phyloP scores from a whole-genome alignment of 2,797 vertebrate genomes.

The Phylloscopus collybita region DNA sequence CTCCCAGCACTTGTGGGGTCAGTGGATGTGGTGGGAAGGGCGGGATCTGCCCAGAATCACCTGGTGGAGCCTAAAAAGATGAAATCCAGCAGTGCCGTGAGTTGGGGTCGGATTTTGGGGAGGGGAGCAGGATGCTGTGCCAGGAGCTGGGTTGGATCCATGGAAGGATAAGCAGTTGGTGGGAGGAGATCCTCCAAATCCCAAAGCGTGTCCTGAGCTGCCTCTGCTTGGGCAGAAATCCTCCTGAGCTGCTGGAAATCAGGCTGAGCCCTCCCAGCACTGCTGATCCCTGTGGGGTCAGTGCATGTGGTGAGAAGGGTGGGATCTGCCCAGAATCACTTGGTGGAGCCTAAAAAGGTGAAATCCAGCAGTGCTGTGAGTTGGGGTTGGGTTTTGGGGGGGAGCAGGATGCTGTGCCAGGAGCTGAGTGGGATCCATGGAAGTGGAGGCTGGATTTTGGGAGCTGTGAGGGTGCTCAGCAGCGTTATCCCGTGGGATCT shows the following conservation, averaged over 20 bases:
- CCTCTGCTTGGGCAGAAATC: background rate
- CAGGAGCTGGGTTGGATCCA: background rate
- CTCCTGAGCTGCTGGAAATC: background rate
- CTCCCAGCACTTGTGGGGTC: fast-evolving
- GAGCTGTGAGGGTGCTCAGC: background rate
- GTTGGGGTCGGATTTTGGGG: background rate
- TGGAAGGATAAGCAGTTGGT: constrained; percentile 3
- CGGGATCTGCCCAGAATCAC: fast-evolving
- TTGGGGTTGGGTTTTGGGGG: background rate
- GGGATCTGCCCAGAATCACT: fast-evolving
- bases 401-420: background rate
- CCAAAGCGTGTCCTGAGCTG: background rate
- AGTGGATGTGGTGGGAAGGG: background rate
- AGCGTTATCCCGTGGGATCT: fast-evolving
- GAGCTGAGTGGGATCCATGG: background rate
- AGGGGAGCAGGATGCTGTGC: background rate
- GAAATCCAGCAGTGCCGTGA: background rate
- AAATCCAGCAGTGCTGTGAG: background rate
- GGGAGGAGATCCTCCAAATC: background rate
- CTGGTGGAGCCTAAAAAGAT: background rate
- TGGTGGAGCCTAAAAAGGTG: background rate
- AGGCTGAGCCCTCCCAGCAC: background rate
- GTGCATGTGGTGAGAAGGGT: background rate
- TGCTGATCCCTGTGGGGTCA: background rate
- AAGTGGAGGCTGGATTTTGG: background rate